Evolutionary conservation across 1,140 invertebrate genomes (phyloP).

Genomic region (Scaptomyza pallida): DNA sequence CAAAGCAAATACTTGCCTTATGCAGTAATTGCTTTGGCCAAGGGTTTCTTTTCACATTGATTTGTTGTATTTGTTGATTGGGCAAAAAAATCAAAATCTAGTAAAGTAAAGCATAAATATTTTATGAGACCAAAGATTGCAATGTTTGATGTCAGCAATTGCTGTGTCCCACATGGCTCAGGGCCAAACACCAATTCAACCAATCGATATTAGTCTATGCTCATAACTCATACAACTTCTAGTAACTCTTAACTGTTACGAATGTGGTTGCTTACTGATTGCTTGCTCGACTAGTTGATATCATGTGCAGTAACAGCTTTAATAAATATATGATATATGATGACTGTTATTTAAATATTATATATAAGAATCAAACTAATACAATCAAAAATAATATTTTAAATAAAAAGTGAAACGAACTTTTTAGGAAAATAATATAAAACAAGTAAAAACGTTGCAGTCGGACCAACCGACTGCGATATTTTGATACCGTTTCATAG

Average conservation of each 20-base stretch:
- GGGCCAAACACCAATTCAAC: constrained; percentile 19
- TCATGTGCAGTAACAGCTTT: too few species aligned
- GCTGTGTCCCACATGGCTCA: constrained; percentile 24
- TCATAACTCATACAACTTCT: constrained; percentile 18
- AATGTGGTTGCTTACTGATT: background rate
- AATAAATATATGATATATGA: too few species aligned
- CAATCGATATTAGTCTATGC: constrained; percentile 19
- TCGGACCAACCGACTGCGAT: too few species aligned
- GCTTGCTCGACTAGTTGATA: background rate
- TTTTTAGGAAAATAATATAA: too few species aligned
- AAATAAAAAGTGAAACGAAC: too few species aligned
- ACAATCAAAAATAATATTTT: too few species aligned
- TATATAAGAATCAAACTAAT: too few species aligned
- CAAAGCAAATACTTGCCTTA: background rate
- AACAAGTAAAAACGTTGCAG: too few species aligned
- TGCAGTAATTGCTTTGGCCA: background rate
- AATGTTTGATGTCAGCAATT: constrained; percentile 36
- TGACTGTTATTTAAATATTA: too few species aligned
- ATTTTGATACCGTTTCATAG: too few species aligned
- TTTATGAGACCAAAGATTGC: constrained; percentile 20
- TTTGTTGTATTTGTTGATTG: constrained; percentile 18
- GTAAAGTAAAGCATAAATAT: constrained; percentile 27
- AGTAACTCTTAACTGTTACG: background rate
- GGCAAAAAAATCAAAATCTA: background rate
- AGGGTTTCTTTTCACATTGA: background rate